Conservation (phyloP, 2,113 vertebrate species). For the Globicephala melas region DNA sequence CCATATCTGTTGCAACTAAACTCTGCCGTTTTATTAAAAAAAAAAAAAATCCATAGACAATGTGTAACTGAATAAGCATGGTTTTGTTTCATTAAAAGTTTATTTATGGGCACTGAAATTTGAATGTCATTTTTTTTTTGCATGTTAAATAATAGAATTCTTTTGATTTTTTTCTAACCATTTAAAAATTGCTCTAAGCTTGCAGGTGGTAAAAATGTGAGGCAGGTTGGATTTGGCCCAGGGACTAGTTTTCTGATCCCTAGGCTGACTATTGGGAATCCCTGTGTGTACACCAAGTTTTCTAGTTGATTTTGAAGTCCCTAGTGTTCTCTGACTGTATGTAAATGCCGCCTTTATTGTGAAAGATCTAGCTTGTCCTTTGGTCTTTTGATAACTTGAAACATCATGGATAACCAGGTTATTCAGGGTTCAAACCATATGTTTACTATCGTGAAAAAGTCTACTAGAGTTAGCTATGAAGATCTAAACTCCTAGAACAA, state of each 20-base stretch:
- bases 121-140: not conserved
- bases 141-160: not conserved
- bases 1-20: not conserved
- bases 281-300: not conserved
- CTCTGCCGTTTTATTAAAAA: not conserved
- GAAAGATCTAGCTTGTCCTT: not conserved
- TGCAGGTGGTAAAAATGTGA: not conserved
- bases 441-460: not conserved
- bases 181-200: not conserved
- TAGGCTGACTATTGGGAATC: not conserved
- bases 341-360: not conserved
- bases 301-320: not conserved
- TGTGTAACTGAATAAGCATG: not conserved
- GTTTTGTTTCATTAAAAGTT: constrained; percentile 8
- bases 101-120: not conserved
- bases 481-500: not conserved
- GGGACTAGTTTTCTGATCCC: not conserved
- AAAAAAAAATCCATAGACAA: not conserved
- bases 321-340: not conserved
- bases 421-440: not conserved
- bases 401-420: not conserved
- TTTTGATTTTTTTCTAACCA: not conserved
- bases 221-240: not conserved
- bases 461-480: not conserved
- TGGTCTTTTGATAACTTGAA: not conserved